Evolutionary conservation across 2,113 vertebrate species (phyloP).

Genomic region (Charadrius vociferus): DNA sequence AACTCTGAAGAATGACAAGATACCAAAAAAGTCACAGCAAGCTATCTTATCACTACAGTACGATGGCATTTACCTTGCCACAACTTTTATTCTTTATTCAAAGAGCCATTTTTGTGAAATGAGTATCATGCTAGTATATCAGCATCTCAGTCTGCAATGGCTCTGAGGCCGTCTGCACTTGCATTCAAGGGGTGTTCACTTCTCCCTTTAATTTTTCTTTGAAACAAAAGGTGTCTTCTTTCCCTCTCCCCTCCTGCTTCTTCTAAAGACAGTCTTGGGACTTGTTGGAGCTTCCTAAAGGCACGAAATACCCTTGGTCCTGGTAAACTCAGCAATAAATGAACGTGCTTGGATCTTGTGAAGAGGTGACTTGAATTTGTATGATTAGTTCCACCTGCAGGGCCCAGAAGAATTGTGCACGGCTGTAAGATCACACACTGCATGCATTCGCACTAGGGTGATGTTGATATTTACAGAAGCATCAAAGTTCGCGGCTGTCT

Average conservation of each 20-base stretch:
- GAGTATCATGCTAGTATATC: not conserved
- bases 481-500: not conserved
- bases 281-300: not conserved
- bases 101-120: not conserved
- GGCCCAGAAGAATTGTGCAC: not conserved
- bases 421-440: not conserved
- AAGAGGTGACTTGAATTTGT: not conserved
- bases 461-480: conserved; percentile 16
- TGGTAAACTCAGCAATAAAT: not conserved
- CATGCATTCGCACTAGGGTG: not conserved
- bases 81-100: not conserved
- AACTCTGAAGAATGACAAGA: not conserved
- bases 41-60: not conserved
- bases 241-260: not conserved
- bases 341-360: not conserved
- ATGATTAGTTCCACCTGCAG: not conserved
- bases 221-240: not conserved
- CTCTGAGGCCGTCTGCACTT: not conserved
- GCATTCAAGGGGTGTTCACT: not conserved
- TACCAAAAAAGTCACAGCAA: not conserved
- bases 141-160: not conserved
- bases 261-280: not conserved
- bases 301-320: not conserved
- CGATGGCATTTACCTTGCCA: not conserved
- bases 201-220: not conserved